Percentiles rank a stretch among this genome's conserved stretches.
Conservation (phyloP, 2,797 vertebrate genomes). For the Acipenser transmontanus region DNA sequence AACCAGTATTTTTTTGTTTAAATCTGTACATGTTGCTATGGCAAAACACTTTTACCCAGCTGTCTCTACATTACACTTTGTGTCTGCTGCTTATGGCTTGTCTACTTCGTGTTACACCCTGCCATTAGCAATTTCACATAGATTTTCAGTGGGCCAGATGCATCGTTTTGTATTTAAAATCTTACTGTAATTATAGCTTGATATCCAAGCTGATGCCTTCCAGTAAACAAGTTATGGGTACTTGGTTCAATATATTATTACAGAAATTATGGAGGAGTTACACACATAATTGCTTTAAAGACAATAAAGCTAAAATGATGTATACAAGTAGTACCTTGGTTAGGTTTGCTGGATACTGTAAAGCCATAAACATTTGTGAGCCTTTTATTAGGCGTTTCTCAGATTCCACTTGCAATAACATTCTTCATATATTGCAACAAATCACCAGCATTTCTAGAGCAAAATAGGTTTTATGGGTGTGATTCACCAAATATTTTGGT, state of each 20-base stretch:
- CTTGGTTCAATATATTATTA: not conserved
- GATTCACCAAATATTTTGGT: too few relatives aligned
- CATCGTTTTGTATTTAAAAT: not conserved
- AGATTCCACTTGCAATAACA: too few relatives aligned
- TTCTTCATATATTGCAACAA: too few relatives aligned
- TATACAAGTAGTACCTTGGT: too few relatives aligned
- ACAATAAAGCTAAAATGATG: too few relatives aligned
- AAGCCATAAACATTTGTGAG: too few relatives aligned
- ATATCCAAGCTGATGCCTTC: not conserved
- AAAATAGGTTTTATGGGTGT: too few relatives aligned
- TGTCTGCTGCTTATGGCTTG: constrained; percentile 4
- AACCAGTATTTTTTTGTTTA: too few relatives aligned
- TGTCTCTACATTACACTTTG: not conserved
- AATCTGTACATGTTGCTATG: too few relatives aligned
- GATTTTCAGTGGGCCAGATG: not conserved
- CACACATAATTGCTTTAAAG: not conserved
- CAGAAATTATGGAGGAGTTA: not conserved
- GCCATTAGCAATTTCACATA: not conserved
- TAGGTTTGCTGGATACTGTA: too few relatives aligned
- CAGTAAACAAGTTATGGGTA: not conserved
- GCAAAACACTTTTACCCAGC: not conserved
- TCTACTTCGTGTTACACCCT: not conserved
- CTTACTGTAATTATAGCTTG: not conserved
- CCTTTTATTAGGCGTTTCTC: too few relatives aligned
- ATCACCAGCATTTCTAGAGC: too few relatives aligned